Evolutionary conservation across 2,797 vertebrate genomes (phyloP), one percentile per base, ranked within the genome.

Genomic region (Picus viridis): DNA sequence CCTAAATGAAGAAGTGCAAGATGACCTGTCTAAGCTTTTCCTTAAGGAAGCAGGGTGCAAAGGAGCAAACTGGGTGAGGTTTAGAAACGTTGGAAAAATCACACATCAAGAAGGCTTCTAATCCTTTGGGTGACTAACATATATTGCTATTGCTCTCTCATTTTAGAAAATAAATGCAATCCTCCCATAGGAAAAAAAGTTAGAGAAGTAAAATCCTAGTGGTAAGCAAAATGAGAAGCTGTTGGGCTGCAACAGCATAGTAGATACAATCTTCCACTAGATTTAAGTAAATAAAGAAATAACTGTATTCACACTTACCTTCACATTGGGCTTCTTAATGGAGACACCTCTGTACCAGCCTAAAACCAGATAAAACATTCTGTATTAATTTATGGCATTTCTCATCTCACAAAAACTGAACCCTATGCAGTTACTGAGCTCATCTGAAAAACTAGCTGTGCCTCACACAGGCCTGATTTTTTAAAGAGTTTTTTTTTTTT

Each of bases 271-370:
- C 29, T 91, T 62, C 47, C 29, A 58, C 12, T 63, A 69, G 16
- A 68, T 56, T n/a, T 58, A 80, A 72, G 75, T 30, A 39, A 63
- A 77, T 32, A 43, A 11, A 49, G 12, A 49, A 9, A 12, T 22
- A 51, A 51, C 23, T 3, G 3, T 56, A 83, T 80, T 91, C 30
- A 72, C 8, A 26, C 95, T 98, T 98, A 99, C 99, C 99, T 99
- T 99, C 83, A 99, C 95, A 76, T 98, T 98, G 69, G 99, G 99
- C 96, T 99, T 99, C 98, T 98, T 99, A 95, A 98, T 98, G 87
- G 99, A 99, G 97, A 99, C 98, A 86, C 99, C 99, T 98, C 99
- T 98, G 97, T 99, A 99, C 99, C 99, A 99, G 89, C 99, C 99
- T 99, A 94, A 91, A 98, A 97, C 10, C 97, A 88, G 86, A 92